Evolutionary conservation across 2,888 invertebrate genomes (phyloP), one percentile per base, ranked within the genome.

Genomic region (Coremacera marginata): DNA sequence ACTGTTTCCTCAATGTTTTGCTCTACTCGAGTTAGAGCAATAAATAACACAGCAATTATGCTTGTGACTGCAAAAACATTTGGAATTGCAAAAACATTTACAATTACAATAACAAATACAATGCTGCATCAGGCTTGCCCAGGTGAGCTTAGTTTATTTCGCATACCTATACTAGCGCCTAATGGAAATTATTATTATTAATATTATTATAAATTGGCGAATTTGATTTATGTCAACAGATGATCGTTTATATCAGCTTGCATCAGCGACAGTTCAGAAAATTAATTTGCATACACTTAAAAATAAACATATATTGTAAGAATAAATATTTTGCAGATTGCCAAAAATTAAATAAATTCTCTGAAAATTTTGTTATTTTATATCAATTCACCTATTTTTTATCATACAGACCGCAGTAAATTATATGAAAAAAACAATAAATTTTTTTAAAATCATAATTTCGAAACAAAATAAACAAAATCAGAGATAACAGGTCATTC

Each of bases 181-280:
- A 57, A 57, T 57, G 9, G 22, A 25, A 57, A 22, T n/a, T 27
- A 63, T 31, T n/a, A 27, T 27, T n/a, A 63, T 31, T 65, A 65
- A 9, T 22, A 65, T 44, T 19, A 65, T n/a, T 65, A 65, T 44
- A 8, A 65, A 34, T 65, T 65, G 37, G 65, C 44, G 34, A 19
- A 37, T 34, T 65, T 65, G 44, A 65, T 65, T 37, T 65, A 65
- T 37, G 44, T 37, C 65, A 44, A 65, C 8, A 31, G 34, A 65
- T n/a, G 3, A 19, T 57, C 19, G 4, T 19, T 9, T 8, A 57
- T 14, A 57, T 25, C 57, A 8, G 3, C 7, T 57, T 5, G 37
- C 37, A 7, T 37, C 37, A 37, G 37, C 37, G 37, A 37, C 8
- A 37, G 8, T 37, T 4, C 37, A 7, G 37, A 37, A 37, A 37